Evolutionary conservation across 2,797 vertebrate species (phyloP).

Genomic region (Sphenopsis melanotis): DNA sequence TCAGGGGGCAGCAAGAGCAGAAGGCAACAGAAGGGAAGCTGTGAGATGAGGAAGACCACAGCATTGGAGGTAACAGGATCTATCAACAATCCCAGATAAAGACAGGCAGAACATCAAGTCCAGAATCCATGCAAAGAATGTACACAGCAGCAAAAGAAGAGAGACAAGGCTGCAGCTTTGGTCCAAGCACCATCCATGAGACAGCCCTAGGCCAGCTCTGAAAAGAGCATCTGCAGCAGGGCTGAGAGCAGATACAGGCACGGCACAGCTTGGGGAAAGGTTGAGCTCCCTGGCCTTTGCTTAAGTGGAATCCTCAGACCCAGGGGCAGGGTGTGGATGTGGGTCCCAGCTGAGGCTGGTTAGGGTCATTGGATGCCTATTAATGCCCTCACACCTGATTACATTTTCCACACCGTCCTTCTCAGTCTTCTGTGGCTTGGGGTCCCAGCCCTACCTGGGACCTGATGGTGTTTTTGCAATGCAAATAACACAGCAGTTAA

Average conservation of each 20-base stretch:
- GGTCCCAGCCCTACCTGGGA: neutral
- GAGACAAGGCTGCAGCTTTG: neutral
- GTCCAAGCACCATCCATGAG: accelerated
- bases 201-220: accelerated
- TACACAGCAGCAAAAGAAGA: neutral
- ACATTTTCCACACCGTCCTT: neutral
- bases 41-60: neutral
- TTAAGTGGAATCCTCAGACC: neutral
- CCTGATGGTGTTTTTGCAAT: neutral
- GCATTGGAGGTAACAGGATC: neutral
- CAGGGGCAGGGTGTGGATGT: neutral
- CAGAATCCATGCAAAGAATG: neutral
- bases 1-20: neutral
- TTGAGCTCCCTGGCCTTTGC: accelerated
- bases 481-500: conserved; percentile 7
- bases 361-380: neutral
- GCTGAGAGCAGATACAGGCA: accelerated
- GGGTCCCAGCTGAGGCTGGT: neutral
- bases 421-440: neutral
- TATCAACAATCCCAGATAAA: neutral
- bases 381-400: neutral
- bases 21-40: neutral
- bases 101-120: neutral
- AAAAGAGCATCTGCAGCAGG: neutral
- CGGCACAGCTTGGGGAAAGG: accelerated